These are phyloP conservation scores for Lucilia cuprina DNA, from an alignment of 1,140 invertebrate genomes.

Conservation along the genomic window DNA sequence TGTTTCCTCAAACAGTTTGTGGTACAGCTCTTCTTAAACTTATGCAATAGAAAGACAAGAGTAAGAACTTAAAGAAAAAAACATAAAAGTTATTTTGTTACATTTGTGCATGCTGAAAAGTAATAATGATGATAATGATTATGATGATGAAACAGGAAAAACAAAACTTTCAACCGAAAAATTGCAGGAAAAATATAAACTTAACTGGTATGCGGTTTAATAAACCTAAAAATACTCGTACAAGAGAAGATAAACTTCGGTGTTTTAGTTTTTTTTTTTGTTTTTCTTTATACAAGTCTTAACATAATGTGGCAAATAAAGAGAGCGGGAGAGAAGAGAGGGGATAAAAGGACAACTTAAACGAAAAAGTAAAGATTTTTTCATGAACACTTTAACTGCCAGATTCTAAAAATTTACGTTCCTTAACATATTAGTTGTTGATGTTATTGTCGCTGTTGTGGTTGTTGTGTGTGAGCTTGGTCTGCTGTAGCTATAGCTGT, in stretches of 20 bases:
- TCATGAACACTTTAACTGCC: conserved; percentile 28
- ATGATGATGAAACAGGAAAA: neutral
- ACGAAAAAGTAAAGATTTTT: neutral
- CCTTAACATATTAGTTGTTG: conserved; percentile 25
- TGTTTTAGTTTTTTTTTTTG: neutral
- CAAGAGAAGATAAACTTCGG: neutral
- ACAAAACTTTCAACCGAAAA: neutral
- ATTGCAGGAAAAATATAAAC: neutral
- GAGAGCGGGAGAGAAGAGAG: neutral
- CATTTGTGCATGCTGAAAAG: neutral
- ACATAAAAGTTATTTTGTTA: conserved; percentile 13
- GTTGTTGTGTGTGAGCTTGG: too few relatives aligned
- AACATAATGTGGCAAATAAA: neutral
- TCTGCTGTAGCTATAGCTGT: neutral
- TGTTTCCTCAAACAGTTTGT: too few relatives aligned
- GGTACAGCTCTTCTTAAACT: neutral
- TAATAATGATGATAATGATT: neutral
- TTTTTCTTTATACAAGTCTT: neutral
- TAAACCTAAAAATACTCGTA: conserved; percentile 42
- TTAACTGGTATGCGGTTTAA: conserved; percentile 49
- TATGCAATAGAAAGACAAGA: neutral
- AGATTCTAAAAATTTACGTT: conserved; percentile 29
- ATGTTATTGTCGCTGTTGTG: neutral
- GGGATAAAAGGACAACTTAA: too few relatives aligned
- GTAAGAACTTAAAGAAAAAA: neutral